Evolutionary conservation across 2,888 invertebrate genomes (phyloP), one percentile per base, ranked within the genome.

Genomic region (Noctua fimbriata): DNA sequence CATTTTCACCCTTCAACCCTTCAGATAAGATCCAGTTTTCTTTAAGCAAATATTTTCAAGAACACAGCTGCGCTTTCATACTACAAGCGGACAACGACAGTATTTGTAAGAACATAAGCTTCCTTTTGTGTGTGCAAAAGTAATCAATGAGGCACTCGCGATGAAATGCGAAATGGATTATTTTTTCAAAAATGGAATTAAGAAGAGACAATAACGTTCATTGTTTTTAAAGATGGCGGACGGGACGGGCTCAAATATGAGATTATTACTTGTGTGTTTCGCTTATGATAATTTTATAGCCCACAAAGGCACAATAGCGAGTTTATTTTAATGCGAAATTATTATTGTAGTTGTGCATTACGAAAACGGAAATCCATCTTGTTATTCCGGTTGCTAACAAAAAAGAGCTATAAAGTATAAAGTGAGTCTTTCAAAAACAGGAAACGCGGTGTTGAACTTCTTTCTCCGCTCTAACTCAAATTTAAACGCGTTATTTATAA

Each of bases 121-220:
- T 89, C 81, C 90, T 84, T 91, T 87, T 94, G 67, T 79, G 67
- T 87, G 87, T 55, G 69, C 58, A 44, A 81, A 73, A 84, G 89
- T 89, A 93, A 95, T 95, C 94, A 96, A 95, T 94, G 95, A 94
- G 93, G 91, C 94, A 92, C 93, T 94, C 93, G 93, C 93, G 94
- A 96, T 96, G 94, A 96, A 96, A 96, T 95, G 95, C 95, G 95
- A 96, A 96, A 96, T 95, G 96, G 95, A 96, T 96, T 96, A 96
- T 96, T 97, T 96, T 97, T 96, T 96, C 95, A 96, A 96, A 97
- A 96, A 97, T 96, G 96, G 96, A 96, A 96, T 96, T 96, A 96
- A 96, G 96, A 95, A 95, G 95, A 96, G 96, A 97, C 96, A 97
- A 96, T 96, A 97, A 96, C 95, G 96, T 93, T 95, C 95, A 96